These are phyloP conservation scores for Cyprinodon brontotheroides DNA, from an alignment of 2,113 vertebrate genomes.

Conservation along the genomic window DNA sequence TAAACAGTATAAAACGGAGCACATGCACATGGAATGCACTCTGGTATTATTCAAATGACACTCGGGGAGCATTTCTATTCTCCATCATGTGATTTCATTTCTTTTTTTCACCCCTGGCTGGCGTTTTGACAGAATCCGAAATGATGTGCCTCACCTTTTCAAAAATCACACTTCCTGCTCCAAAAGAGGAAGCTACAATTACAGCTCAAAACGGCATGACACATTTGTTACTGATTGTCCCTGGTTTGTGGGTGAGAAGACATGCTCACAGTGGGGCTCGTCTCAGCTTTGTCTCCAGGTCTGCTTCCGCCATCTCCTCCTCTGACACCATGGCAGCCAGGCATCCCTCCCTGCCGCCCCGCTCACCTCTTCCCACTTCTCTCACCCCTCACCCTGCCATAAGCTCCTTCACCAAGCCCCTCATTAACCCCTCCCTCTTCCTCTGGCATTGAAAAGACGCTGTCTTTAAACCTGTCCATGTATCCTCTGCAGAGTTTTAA, in stretches of 20 bases:
- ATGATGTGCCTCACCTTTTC: conserved; percentile 65
- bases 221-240: conserved; percentile 70
- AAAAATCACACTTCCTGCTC: conserved; percentile 51
- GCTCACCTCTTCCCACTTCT: conserved; percentile 21
- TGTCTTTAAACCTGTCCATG: conserved; percentile 76
- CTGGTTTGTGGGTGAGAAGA: conserved; percentile 63
- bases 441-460: conserved; percentile 76
- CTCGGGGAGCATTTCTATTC: conserved; percentile 46
- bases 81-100: conserved; percentile 55
- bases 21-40: conserved; percentile 26
- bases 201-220: conserved; percentile 68
- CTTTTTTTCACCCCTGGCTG: conserved; percentile 35
- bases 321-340: conserved; percentile 62
- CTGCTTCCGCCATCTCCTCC: conserved; percentile 51
- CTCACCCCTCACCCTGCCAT: conserved; percentile 64
- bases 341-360: conserved; percentile 37
- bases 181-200: conserved; percentile 57
- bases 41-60: conserved; percentile 68
- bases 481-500: conserved; percentile 69
- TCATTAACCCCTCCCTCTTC: conserved; percentile 76
- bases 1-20: conserved; percentile 37
- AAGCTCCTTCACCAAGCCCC: conserved; percentile 74
- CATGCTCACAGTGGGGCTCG: conserved; percentile 50
- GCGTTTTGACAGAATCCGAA: conserved; percentile 59
- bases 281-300: conserved; percentile 67